Evolutionary conservation across 2,797 vertebrate genomes (phyloP), one percentile per base, ranked within the genome.

Genomic region (Micromesistius poutassou): DNA sequence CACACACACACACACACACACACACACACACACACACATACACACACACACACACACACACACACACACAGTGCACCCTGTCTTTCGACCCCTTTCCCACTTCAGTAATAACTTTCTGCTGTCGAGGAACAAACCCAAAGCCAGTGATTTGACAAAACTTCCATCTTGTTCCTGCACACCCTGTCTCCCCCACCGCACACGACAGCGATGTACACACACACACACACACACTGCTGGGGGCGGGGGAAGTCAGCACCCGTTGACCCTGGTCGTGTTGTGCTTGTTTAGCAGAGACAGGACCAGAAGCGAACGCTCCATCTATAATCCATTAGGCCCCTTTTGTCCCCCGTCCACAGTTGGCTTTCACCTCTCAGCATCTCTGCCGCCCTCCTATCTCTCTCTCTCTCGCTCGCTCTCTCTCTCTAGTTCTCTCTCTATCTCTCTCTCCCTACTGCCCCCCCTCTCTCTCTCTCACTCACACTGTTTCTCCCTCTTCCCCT

Each of bases 271-370:
- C 30, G 42, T 77, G 87, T 88, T 86, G 84, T 90, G 90, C 93
- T 90, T 94, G 90, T 93, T 91, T 88, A 88, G 89, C 87, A 87
- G 85, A 90, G 85, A 77, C 9, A 2, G 77, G 84, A 88, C 87
- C 86, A 86, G 83, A 84, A 88, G 86, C 79, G 84, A 88, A 85
- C 85, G 83, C 81, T 83, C 88, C 88, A 82, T 80, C 79, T 79
- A 83, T 93, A 93, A 94, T 93, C 93, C 91, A 90, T 92, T 89
- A 89, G 89, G 85, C 83, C 89, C 46, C 55, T 25, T 92, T 93
- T 94, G 92, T 94, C 89, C 88, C 80, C 14, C 9, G 42, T 85
- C 85, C 88, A 85, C 88, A 85, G 89, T 84, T 79, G 85, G 88
- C 87, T 87, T 87, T 91, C 88, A 89, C 89, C 85, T 84, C 83